A percentile compares a stretch with the other conserved stretches of the same genome.
Conservation (phyloP, 2,113 vertebrate genomes). For the Parus major region DNA sequence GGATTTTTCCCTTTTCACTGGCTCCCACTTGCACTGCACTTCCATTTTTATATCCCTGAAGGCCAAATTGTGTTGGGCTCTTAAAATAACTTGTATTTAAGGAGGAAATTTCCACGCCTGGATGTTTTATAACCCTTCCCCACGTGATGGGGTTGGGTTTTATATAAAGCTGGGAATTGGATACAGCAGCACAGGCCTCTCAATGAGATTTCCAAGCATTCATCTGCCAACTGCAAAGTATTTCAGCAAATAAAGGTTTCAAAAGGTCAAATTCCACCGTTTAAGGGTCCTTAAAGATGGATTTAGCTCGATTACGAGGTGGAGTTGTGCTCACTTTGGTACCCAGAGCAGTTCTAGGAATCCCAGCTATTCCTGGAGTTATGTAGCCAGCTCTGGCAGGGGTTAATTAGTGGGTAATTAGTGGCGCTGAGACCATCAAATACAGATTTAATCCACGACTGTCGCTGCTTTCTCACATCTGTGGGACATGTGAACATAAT, state of each 20-base stretch:
- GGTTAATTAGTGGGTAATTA: not conserved
- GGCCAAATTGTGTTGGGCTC: not conserved
- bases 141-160: not conserved
- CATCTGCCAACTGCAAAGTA: not conserved
- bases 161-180: not conserved
- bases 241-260: constrained; percentile 33
- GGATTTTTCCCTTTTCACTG: not conserved
- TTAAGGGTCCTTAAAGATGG: not conserved
- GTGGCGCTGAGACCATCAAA: not conserved
- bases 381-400: not conserved
- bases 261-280: constrained; percentile 8
- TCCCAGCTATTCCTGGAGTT: not conserved
- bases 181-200: not conserved
- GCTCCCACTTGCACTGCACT: not conserved
- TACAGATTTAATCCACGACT: not conserved
- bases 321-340: not conserved
- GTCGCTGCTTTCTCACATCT: not conserved
- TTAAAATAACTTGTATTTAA: not conserved
- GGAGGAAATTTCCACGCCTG: not conserved
- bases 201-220: not conserved
- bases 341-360: not conserved
- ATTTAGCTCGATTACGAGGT: not conserved
- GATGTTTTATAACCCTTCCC: not conserved
- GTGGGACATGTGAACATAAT: not conserved
- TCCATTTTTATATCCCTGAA: not conserved